Percentiles rank a stretch among this genome's conserved stretches.
These are phyloP conservation scores for Zapus hudsonius DNA, from an alignment of 2,113 vertebrate genomes.

Conservation along the genomic window DNA sequence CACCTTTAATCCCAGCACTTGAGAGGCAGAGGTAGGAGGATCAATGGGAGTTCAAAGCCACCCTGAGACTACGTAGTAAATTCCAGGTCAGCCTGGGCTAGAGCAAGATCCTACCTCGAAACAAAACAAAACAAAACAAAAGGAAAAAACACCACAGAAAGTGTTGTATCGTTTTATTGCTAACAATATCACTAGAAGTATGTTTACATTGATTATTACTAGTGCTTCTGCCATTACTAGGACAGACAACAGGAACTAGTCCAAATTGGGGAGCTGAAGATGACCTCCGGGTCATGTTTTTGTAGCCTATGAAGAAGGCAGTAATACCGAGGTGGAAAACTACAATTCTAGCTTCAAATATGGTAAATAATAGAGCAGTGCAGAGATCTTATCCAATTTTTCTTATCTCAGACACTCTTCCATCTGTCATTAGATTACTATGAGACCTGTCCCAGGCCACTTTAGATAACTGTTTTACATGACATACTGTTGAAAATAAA, in stretches of 20 bases:
- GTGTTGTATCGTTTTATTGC: neutral
- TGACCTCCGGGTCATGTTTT: neutral
- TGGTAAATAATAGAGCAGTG: neutral
- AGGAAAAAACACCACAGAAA: too few relatives aligned
- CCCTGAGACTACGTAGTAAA: too few relatives aligned
- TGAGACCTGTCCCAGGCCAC: neutral
- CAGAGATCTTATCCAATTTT: conserved; percentile 25
- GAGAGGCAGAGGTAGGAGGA: too few relatives aligned
- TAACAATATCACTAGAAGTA: neutral
- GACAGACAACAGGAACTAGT: neutral
- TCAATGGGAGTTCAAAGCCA: too few relatives aligned
- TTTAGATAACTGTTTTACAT: conserved; percentile 22
- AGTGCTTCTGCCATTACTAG: neutral
- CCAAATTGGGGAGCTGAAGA: conserved; percentile 36
- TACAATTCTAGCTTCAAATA: neutral
- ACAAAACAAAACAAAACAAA: too few relatives aligned
- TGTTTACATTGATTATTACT: neutral
- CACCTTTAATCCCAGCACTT: too few relatives aligned
- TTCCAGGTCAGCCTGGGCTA: too few relatives aligned
- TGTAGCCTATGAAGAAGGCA: neutral
- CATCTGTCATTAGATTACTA: conserved; percentile 23
- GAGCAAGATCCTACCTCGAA: too few relatives aligned
- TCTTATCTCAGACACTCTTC: neutral
- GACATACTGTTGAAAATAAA: conserved; percentile 36
- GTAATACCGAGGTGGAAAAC: neutral